Conservation (phyloP, 2,113 vertebrate genomes). For the Otolemur garnettii region DNA sequence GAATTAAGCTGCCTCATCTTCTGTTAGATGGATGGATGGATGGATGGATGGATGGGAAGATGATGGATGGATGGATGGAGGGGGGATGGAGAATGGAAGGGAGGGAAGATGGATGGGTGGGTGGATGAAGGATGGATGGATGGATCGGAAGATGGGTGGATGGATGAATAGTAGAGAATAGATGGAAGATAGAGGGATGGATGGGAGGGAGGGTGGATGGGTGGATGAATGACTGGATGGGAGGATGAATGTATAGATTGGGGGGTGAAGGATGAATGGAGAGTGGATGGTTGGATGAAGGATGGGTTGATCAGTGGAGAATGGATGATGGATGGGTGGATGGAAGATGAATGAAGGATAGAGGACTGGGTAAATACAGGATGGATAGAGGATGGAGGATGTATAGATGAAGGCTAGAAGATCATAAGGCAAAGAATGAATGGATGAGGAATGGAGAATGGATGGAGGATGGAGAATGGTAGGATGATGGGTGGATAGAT, state of each 20-base stretch:
- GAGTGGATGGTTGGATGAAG: not conserved
- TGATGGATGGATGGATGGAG: not conserved
- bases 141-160: not conserved
- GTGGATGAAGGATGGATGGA: rapidly evolving
- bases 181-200: too few species aligned
- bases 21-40: not conserved
- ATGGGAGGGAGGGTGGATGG: too few species aligned
- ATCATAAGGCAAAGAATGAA: too few species aligned
- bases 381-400: not conserved
- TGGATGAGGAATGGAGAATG: rapidly evolving
- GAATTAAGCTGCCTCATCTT: not conserved
- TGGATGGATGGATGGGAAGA: too few species aligned
- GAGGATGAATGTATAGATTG: not conserved
- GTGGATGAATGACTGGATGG: not conserved
- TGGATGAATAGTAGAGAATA: too few species aligned
- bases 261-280: not conserved
- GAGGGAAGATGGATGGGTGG: too few species aligned
- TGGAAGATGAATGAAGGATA: too few species aligned
- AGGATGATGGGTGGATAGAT: not conserved
- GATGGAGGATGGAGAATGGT: rapidly evolving
- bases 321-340: not conserved
- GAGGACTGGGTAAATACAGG: not conserved
- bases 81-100: too few species aligned
- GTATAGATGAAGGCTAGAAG: too few species aligned
- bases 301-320: too few species aligned